A percentile compares a stretch with the other conserved stretches of the same genome.
phyloP scores from a whole-genome alignment of 2,113 vertebrate genomes.

The Leptocoma aspasia region DNA sequence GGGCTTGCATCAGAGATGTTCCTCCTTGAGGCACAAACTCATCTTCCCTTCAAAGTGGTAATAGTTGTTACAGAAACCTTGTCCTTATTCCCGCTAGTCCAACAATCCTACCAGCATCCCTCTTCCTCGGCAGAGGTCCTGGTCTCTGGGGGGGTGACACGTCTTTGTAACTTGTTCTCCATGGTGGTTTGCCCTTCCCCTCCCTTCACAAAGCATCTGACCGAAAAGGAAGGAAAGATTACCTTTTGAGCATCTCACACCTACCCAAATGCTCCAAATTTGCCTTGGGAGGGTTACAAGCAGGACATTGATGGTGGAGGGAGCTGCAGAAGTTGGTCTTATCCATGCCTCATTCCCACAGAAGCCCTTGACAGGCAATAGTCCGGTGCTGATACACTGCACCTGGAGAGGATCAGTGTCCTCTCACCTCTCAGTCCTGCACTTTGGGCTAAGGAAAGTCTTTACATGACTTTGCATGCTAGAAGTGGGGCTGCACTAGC shows the following conservation, averaged over 20 bases:
- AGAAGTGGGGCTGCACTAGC: background rate
- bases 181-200: background rate
- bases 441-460: background rate
- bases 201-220: background rate
- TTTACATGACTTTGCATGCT: background rate
- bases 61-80: background rate
- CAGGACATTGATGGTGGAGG: background rate
- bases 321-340: background rate
- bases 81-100: background rate
- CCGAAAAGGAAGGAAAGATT: background rate
- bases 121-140: background rate
- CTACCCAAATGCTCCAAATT: background rate
- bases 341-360: background rate
- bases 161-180: background rate
- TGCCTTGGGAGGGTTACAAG: background rate
- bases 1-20: background rate
- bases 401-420: rapidly evolving
- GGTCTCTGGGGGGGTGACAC: background rate
- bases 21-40: background rate
- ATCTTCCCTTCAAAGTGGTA: background rate
- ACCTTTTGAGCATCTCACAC: background rate
- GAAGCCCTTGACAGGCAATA: background rate
- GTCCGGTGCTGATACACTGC: background rate
- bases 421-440: background rate
- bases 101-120: background rate